These are phyloP conservation scores for Amblyornis subalaris DNA, from an alignment of 2,113 vertebrate species.

Conservation along the genomic window DNA sequence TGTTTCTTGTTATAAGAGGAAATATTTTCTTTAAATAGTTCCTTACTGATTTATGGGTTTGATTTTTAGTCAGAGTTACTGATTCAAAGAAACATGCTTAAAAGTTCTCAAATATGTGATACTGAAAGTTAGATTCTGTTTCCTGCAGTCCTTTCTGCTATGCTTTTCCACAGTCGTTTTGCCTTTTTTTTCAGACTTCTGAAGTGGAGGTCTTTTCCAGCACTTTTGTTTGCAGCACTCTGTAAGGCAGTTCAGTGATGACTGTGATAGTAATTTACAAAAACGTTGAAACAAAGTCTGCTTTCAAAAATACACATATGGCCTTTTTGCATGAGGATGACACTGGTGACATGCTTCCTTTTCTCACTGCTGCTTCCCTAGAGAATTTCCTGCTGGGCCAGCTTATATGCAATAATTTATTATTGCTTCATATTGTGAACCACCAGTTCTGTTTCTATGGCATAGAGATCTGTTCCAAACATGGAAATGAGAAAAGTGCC, in stretches of 20 bases:
- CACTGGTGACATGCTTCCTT: not conserved
- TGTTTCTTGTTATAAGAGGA: not conserved
- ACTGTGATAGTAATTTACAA: not conserved
- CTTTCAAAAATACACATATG: not conserved
- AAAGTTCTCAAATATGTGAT: not conserved
- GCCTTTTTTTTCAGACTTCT: not conserved
- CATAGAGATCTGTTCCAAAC: not conserved
- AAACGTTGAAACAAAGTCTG: not conserved
- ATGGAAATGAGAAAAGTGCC: not conserved
- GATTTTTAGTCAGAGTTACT: not conserved
- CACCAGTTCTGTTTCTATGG: not conserved
- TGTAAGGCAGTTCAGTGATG: not conserved
- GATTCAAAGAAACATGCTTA: not conserved
- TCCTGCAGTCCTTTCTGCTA: not conserved
- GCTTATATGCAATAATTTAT: not conserved
- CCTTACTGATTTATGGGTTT: not conserved
- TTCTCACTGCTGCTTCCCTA: slow-evolving; percentile 3
- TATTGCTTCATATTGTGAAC: not conserved
- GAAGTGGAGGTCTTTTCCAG: not conserved
- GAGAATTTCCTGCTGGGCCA: slow-evolving; percentile 12
- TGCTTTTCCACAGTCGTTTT: not conserved
- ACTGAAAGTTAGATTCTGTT: not conserved
- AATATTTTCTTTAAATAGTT: not conserved
- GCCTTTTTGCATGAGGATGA: not conserved
- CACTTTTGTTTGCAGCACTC: not conserved